Evolutionary conservation across 1,140 invertebrate species (phyloP), one percentile per base, ranked within the genome.

Genomic region (Drosophila tani): DNA sequence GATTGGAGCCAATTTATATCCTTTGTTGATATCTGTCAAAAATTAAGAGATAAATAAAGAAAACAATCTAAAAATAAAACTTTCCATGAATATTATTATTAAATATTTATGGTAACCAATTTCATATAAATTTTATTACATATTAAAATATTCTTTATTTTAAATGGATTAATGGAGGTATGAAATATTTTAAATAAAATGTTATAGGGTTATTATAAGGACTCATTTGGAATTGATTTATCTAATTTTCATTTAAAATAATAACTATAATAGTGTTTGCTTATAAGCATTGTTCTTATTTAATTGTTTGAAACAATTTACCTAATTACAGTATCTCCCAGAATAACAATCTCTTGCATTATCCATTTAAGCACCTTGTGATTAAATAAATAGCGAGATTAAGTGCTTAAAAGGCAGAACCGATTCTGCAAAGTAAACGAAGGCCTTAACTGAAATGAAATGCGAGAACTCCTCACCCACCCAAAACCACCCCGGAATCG

Each of bases 301-400:
- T 41, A 41, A 41, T n/a, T 5, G 15, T 19, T 21, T 21, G 12
- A 46, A 46, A 12, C 45, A 5, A 14, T 29, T 40, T 57, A n/a
- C n/a, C n/a, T n/a, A 40, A 57, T 57, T 27, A 27, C 51, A 40
- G 17, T 29, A n/a, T 29, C 19, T 60, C 0, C n/a, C 27, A 2
- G 17, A 9, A 43, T n/a, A n/a, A 59, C 6, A 7, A 53, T 35
- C 17, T 15, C 7, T 38, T 38, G 0, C 12, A 21, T 32, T 38
- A n/a, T 21, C 38, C 62, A 60, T 56, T 38, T 38, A 38, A 56
- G 32, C 60, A 24, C 27, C 27, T 55, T 8, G 66, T 24, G 21
- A 41, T 58, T 69, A 75, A 81, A 81, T 75, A 76, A 79, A 81
- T 41, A 81, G 77, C 74, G 51, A 82, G 77, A 81, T 85, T 81